Conservation (phyloP, 2,113 vertebrate genomes). For the Corythornis madagascariensis region DNA sequence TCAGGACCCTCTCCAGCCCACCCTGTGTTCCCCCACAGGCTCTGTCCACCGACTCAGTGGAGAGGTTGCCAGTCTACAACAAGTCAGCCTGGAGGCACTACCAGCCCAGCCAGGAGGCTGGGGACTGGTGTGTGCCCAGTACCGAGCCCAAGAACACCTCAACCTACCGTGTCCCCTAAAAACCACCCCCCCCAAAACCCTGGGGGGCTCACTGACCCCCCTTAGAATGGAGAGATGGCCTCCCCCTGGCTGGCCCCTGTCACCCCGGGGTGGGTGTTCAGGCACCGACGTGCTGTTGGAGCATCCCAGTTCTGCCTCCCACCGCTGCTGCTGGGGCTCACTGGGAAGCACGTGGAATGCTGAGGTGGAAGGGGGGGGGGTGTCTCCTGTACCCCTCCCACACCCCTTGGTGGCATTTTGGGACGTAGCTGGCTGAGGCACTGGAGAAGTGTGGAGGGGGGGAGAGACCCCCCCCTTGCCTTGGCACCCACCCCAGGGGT, state of each 20-base stretch:
- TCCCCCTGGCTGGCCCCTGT: not conserved
- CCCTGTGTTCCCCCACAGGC: constrained; percentile 74
- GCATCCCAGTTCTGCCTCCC: not conserved
- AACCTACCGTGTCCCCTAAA: constrained; percentile 73
- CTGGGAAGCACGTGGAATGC: not conserved
- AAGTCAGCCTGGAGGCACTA: constrained; percentile 94
- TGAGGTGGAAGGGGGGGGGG: not conserved
- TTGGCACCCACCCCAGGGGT: not conserved
- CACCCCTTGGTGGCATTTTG: not conserved
- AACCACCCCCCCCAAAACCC: not conserved
- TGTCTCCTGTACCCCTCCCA: not conserved
- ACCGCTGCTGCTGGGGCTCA: not conserved
- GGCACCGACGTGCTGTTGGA: not conserved
- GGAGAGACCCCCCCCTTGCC: not conserved
- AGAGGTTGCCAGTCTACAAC: constrained; percentile 93
- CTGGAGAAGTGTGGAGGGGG: not conserved
- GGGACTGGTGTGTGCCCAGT: constrained; percentile 94
- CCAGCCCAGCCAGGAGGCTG: constrained; percentile 87
- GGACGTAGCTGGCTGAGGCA: not conserved
- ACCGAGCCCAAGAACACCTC: constrained; percentile 91
- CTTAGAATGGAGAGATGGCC: not conserved
- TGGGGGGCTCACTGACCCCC: not conserved
- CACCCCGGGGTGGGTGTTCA: not conserved
- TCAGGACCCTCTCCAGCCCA: not conserved
- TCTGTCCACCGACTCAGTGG: constrained; percentile 92